Evolutionary conservation across 2,797 vertebrate species (phyloP).

Genomic region (Sebastes jordani): DNA sequence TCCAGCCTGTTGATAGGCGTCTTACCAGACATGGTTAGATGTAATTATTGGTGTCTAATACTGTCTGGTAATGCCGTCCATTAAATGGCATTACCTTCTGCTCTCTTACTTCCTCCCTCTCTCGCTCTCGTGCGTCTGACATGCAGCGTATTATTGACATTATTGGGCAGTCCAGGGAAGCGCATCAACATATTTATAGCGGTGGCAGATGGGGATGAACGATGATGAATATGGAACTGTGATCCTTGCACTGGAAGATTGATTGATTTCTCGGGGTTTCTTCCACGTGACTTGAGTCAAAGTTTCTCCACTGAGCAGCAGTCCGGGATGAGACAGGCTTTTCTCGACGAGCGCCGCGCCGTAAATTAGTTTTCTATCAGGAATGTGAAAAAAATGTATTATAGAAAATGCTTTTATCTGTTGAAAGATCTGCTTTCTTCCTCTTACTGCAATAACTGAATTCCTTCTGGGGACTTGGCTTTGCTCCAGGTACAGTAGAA

Average conservation of each 20-base stretch:
- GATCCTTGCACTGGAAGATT: conserved; percentile 80
- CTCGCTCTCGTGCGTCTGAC: conserved; percentile 51
- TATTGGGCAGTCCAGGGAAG: conserved; percentile 40
- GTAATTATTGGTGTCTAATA: conserved; percentile 95
- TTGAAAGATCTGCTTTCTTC: conserved; percentile 30
- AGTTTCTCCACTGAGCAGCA: conserved; percentile 75
- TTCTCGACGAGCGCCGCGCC: neutral
- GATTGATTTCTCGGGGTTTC: conserved; percentile 59
- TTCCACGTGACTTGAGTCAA: conserved; percentile 77
- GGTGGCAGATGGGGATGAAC: conserved; percentile 42
- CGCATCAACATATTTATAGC: conserved; percentile 46
- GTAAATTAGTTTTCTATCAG: conserved; percentile 15
- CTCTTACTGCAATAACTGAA: conserved; percentile 53
- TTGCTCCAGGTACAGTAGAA: conserved; percentile 38
- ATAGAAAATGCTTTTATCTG: conserved; percentile 19
- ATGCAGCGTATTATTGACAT: conserved; percentile 27
- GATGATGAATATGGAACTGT: conserved; percentile 65
- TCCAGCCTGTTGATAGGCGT: conserved; percentile 90
- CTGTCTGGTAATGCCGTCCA: conserved; percentile 99
- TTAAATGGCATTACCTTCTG: conserved; percentile 84
- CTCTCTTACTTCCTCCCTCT: conserved; percentile 74
- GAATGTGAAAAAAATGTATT: conserved; percentile 12
- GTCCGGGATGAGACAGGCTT: neutral
- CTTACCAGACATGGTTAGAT: conserved; percentile 99
- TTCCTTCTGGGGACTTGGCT: conserved; percentile 48